Percentiles rank a stretch among this genome's conserved stretches.
Evolutionary conservation across 2,797 vertebrate genomes (phyloP).

Genomic region (Rhabdophis nuchalis): DNA sequence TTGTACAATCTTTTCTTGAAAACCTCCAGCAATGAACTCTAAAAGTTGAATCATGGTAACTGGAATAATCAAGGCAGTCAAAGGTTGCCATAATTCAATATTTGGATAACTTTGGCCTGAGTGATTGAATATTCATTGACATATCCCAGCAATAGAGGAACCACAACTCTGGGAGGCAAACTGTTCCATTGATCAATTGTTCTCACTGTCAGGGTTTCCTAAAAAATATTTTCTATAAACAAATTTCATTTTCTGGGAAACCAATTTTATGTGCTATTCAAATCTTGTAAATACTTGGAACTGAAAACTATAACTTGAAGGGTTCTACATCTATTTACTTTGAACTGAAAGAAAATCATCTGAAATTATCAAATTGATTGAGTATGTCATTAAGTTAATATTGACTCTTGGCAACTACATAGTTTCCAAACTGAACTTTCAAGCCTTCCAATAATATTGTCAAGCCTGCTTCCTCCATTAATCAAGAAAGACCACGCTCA

Average conservation of each 20-base stretch:
- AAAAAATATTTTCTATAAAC: constrained; percentile 22
- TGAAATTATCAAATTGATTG: background rate
- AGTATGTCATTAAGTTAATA: background rate
- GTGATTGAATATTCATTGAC: too few relatives aligned
- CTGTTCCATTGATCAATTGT: too few relatives aligned
- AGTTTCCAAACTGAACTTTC: background rate
- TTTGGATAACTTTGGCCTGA: too few relatives aligned
- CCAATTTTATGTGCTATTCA: constrained; percentile 42
- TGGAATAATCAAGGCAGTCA: too few relatives aligned
- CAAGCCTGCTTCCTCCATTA: too few relatives aligned
- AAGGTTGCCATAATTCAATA: too few relatives aligned
- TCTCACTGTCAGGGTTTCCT: too few relatives aligned
- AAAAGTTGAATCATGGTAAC: too few relatives aligned
- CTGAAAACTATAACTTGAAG: constrained; percentile 50
- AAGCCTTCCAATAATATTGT: background rate
- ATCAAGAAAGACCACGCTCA: too few relatives aligned
- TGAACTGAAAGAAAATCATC: constrained; percentile 18
- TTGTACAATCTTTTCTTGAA: background rate
- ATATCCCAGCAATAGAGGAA: too few relatives aligned
- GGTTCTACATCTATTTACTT: constrained; percentile 42
- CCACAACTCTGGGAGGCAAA: too few relatives aligned
- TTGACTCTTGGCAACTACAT: background rate
- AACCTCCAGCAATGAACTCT: too few relatives aligned
- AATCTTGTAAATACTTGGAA: constrained; percentile 20
- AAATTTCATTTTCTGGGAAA: constrained; percentile 30